A percentile compares a stretch with the other conserved stretches of the same genome.
phyloP scores from a whole-genome alignment of 2,797 vertebrate species.

The Euthynnus affinis region DNA sequence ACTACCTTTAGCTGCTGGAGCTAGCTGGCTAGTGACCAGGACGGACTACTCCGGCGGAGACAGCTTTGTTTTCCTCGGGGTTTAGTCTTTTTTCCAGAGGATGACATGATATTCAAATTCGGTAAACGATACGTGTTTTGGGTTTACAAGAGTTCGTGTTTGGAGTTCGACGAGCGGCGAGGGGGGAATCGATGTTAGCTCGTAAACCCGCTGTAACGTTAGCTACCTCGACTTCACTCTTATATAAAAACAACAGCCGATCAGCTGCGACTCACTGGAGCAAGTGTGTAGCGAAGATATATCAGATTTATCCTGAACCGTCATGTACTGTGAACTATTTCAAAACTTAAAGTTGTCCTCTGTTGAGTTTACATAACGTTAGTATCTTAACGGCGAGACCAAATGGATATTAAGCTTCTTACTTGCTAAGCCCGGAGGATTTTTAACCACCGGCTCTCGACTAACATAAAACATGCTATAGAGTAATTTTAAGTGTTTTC shows the following conservation, averaged over 20 bases:
- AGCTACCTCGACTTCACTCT: constrained; percentile 43
- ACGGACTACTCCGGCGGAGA: neutral
- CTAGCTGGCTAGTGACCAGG: constrained; percentile 49
- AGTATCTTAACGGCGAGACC: neutral
- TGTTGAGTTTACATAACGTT: neutral
- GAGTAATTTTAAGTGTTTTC: fast-evolving
- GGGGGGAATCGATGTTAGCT: constrained; percentile 15
- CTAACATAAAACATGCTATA: neutral
- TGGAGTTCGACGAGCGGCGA: constrained; percentile 13
- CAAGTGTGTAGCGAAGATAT: neutral
- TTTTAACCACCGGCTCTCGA: neutral
- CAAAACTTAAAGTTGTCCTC: neutral
- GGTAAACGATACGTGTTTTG: fast-evolving
- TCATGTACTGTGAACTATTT: too few species aligned
- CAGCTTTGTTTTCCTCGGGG: neutral
- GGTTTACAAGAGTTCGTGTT: neutral
- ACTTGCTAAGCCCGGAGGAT: constrained; percentile 48
- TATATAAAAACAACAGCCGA: constrained; percentile 60
- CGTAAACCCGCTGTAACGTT: constrained; percentile 10
- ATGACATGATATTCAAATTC: neutral
- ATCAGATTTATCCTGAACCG: fast-evolving
- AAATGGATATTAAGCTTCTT: constrained; percentile 58
- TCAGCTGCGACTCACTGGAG: constrained; percentile 14
- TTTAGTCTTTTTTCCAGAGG: neutral
- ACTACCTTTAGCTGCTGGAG: constrained; percentile 50